A percentile compares a stretch with the other conserved stretches of the same genome.
Conservation (phyloP, 2,113 vertebrate species). For the Andinoacara biseriatus region DNA sequence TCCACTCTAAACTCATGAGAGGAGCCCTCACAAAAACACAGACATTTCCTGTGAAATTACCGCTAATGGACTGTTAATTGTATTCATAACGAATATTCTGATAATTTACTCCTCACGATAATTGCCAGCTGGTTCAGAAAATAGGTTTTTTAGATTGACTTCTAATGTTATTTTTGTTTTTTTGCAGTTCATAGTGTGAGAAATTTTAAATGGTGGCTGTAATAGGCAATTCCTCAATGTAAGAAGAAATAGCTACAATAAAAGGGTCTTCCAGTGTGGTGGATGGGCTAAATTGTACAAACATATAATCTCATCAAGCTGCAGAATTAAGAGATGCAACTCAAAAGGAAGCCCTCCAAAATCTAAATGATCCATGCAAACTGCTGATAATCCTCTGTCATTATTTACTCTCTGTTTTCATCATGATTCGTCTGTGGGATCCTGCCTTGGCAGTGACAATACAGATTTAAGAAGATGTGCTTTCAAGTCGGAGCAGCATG, state of each 20-base stretch:
- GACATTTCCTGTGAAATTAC: neutral
- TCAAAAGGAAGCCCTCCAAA: neutral
- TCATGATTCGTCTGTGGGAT: neutral
- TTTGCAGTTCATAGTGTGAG: neutral
- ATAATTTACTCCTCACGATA: neutral
- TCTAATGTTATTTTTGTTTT: neutral
- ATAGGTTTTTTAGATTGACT: neutral
- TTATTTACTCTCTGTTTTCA: slow-evolving; percentile 1
- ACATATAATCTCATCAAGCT: neutral
- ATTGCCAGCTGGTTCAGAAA: neutral
- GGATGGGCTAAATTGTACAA: neutral
- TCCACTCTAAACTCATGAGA: neutral
- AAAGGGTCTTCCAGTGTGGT: neutral
- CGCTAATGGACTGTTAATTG: neutral
- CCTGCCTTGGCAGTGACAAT: slow-evolving; percentile 32
- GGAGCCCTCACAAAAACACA: neutral
- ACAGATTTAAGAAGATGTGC: slow-evolving; percentile 20
- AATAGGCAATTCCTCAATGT: neutral
- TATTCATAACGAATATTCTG: neutral
- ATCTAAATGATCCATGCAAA: slow-evolving; percentile 37
- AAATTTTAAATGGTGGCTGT: neutral
- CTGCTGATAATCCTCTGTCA: neutral
- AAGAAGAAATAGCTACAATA: neutral
- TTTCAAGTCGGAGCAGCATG: neutral
- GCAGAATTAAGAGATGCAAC: neutral